Percentiles rank a stretch among this genome's conserved stretches.
phyloP scores from a whole-genome alignment of 2,888 invertebrate genomes.

The Drosophila nr. medialis region DNA sequence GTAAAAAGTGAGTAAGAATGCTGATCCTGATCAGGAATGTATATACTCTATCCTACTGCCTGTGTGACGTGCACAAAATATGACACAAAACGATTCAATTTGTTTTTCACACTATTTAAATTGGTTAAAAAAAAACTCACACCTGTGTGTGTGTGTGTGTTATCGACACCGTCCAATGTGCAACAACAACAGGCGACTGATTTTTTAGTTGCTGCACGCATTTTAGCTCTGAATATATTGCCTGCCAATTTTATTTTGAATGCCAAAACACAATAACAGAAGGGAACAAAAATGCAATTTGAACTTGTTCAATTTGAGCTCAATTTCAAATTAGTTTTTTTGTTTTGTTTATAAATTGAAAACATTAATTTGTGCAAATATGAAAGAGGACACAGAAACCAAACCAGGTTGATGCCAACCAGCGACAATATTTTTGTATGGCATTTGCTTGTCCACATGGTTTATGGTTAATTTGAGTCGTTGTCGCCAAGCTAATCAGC shows the following conservation, averaged over 20 bases:
- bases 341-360: neutral
- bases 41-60: too few species aligned
- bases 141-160: neutral
- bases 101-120: neutral
- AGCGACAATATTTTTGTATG: too few species aligned
- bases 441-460: neutral
- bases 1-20: too few species aligned
- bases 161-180: neutral
- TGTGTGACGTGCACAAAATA: too few species aligned
- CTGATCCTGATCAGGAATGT: neutral
- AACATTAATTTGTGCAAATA: neutral
- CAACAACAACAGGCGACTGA: neutral
- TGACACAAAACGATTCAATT: too few species aligned
- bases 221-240: neutral
- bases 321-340: neutral
- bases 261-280: neutral
- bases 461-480: neutral
- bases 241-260: neutral
- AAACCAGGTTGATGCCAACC: neutral
- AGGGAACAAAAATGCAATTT: neutral
- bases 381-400: neutral
- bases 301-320: neutral
- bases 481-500: neutral
- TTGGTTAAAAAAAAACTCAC: neutral
- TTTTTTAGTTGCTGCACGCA: neutral